phyloP scores from a whole-genome alignment of 2,113 vertebrate genomes.

The Takifugu bimaculatus region DNA sequence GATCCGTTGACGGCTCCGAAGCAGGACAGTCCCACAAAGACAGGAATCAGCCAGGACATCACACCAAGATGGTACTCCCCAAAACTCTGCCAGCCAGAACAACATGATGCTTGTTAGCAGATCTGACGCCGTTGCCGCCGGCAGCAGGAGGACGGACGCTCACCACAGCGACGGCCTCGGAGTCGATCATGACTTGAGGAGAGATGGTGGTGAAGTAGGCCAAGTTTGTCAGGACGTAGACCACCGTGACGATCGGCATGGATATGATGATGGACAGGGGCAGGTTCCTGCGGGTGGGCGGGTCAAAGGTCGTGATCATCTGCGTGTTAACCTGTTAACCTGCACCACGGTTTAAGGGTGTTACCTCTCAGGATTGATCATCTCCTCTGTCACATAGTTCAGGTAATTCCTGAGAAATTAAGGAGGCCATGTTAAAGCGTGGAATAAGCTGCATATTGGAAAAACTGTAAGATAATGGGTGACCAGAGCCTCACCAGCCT shows the following conservation, averaged over 20 bases:
- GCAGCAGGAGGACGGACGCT: constrained; percentile 12
- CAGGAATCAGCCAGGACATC: constrained; percentile 72
- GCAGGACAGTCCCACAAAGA: constrained; percentile 73
- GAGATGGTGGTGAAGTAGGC: constrained; percentile 77
- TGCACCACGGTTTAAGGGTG: not conserved
- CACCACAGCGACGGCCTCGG: constrained; percentile 74
- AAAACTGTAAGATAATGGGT: not conserved
- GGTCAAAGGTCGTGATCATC: constrained; percentile 6
- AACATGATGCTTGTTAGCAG: not conserved
- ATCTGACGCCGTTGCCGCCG: not conserved
- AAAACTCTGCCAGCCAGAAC: constrained; percentile 55
- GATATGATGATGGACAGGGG: constrained; percentile 75
- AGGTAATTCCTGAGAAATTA: constrained; percentile 68
- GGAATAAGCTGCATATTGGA: not conserved
- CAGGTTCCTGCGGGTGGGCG: constrained; percentile 55
- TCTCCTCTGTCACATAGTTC: constrained; percentile 76
- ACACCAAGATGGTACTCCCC: constrained; percentile 72
- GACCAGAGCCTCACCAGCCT: constrained; percentile 67
- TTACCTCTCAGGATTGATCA: constrained; percentile 77
- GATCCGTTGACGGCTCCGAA: constrained; percentile 74
- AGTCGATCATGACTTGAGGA: constrained; percentile 64
- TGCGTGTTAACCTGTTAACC: not conserved
- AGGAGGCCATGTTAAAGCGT: not conserved
- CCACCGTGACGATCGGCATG: constrained; percentile 74
- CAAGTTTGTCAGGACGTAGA: constrained; percentile 76